A percentile compares a stretch with the other conserved stretches of the same genome.
Evolutionary conservation across 2,113 vertebrate genomes (phyloP).

Genomic region (Tupaia chinensis): DNA sequence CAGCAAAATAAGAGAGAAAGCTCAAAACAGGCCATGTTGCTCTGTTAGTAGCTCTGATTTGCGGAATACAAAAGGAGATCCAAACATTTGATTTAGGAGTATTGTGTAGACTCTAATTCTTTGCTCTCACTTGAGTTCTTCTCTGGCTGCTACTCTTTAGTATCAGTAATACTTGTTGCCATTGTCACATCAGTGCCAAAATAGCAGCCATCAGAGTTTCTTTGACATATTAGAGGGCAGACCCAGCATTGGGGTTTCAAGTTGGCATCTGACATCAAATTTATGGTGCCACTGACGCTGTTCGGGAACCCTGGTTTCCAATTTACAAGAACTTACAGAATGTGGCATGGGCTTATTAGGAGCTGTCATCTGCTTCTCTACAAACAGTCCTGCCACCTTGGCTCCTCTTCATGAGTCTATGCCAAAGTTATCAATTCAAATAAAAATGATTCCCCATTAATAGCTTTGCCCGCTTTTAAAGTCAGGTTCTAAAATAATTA

Average conservation of each 20-base stretch:
- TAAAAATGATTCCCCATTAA: neutral
- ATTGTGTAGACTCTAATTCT: neutral
- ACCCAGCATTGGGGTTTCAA: neutral
- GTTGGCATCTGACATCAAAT: neutral
- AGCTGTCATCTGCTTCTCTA: neutral
- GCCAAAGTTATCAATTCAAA: conserved; percentile 9
- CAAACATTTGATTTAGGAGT: neutral
- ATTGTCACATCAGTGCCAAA: conserved; percentile 14
- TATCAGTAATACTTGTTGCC: neutral
- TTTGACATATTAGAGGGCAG: conserved; percentile 6
- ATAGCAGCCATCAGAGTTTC: neutral
- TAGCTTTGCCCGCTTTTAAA: conserved; percentile 64
- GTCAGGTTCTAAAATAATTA: conserved; percentile 54
- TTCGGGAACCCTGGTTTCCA: neutral
- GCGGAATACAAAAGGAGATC: neutral
- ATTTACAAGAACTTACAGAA: neutral
- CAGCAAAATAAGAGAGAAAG: neutral
- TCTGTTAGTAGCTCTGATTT: neutral
- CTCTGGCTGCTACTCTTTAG: neutral
- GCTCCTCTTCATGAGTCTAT: neutral
- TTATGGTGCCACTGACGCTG: neutral
- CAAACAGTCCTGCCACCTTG: neutral
- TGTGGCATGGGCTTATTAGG: neutral
- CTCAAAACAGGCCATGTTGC: neutral
- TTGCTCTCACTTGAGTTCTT: neutral